Base-by-base conservation (phyloP, 2,888 invertebrate species). In the Cantharis lateralis region DNA sequence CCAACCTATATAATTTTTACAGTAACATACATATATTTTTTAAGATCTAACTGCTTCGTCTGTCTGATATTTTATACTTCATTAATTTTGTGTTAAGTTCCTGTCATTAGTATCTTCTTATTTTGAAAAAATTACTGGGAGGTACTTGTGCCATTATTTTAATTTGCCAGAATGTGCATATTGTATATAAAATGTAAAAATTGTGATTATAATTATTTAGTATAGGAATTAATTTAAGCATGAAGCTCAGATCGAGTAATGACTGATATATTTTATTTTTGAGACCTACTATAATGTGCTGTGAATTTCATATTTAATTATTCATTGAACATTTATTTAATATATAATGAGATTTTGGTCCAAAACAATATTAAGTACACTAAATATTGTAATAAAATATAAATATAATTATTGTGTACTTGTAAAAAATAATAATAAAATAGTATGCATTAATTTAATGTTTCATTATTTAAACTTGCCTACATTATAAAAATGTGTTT, bases 201-300 rank as follows among this genome's bases (percentile, higher is more conserved):
- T 48, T 48, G 48, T 48, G 48, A 48, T 48, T 48, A 48, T 48
- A 48, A 48, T 24, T 24, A 24, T 48, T 48, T 48, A 48, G n/a
- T n/a, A n/a, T 48, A 48, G n/a, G 1, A 48, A 61, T 18, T 66
- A 72, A 62, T 24, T 61, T 66, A 11, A 20, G 28, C 64, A 68
- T 68, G 32, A 69, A 48, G 74, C 74, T 74, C 74, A 74, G 48
- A 74, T 32, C 10, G 62, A 70, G 62, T 15, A 63, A 63, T 70
- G 16, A 68, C 11, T 62, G 74, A 70, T 74, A 62, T 28, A 48
- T 62, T 69, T 63, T 20, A 73, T 76, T 73, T 70, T 16, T 68
- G 62, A 76, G 62, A 73, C 66, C 71, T 48, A 75, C 66, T 48
- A 75, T 71, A 68, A 32, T 72, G 72, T 76, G 76, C 76, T 72